Evolutionary conservation across 2,797 vertebrate genomes (phyloP).

Genomic region (Aldrovandia affinis): DNA sequence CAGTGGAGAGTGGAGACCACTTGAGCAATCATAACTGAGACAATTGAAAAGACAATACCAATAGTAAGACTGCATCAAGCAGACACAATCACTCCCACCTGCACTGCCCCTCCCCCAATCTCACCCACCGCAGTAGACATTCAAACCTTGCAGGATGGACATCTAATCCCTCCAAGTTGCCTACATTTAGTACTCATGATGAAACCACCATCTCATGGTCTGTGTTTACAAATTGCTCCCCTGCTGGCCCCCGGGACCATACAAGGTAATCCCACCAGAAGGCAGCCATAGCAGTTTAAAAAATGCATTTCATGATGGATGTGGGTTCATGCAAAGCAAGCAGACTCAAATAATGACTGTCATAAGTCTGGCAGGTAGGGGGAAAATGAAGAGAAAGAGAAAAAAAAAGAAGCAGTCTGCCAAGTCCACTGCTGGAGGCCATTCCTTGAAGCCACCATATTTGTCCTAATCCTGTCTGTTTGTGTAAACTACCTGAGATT

Average conservation of each 20-base stretch:
- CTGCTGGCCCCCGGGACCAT: background rate
- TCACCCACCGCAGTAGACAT: constrained; percentile 60
- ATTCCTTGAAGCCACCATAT: constrained; percentile 42
- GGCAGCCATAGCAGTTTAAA: background rate
- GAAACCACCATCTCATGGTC: background rate
- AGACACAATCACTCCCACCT: constrained; percentile 59
- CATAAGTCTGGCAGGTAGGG: constrained; percentile 6
- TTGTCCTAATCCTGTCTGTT: constrained; percentile 75
- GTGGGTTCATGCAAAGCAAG: background rate
- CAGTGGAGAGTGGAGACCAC: constrained; percentile 75
- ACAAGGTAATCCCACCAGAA: background rate
- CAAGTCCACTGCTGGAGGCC: constrained; percentile 26
- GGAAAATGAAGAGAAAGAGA: constrained; percentile 32
- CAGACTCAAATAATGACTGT: background rate
- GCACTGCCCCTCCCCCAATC: constrained; percentile 61
- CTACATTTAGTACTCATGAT: background rate
- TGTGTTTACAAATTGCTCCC: background rate
- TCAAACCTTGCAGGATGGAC: constrained; percentile 35
- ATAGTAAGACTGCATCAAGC: constrained; percentile 78
- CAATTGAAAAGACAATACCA: constrained; percentile 83
- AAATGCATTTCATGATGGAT: background rate
- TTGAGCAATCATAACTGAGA: constrained; percentile 83
- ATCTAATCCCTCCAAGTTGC: background rate
- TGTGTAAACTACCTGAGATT: constrained; percentile 71
- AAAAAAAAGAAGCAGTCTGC: constrained; percentile 6